phyloP scores from a whole-genome alignment of 30 jellyfish, hydroid and myxozoan genomes.

The Sanderia malayensis region DNA sequence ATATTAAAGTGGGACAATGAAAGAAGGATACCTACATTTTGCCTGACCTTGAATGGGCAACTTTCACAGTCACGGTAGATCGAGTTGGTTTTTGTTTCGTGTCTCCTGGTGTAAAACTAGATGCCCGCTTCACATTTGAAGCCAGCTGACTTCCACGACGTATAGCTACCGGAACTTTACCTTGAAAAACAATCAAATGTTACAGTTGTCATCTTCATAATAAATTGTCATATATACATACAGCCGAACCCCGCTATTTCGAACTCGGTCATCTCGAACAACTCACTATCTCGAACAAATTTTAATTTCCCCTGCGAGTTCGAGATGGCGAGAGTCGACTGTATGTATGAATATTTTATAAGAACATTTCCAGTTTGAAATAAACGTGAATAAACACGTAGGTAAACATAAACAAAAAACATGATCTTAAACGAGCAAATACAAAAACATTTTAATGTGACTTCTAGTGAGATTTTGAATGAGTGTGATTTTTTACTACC shows the following conservation, averaged over 20 bases:
- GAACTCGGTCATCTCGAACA: too few species aligned
- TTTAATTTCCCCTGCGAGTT: too few species aligned
- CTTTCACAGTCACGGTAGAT: constrained; percentile 13
- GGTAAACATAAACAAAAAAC: neutral
- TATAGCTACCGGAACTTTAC: constrained; percentile 2
- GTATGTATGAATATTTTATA: neutral
- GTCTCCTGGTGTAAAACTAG: constrained; percentile 43
- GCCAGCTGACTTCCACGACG: constrained; percentile 16
- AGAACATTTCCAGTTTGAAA: too few species aligned
- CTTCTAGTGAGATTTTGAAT: too few species aligned
- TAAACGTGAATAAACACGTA: neutral
- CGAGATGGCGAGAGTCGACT: too few species aligned
- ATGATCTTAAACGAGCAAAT: too few species aligned
- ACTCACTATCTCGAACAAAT: too few species aligned
- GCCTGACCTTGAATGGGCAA: constrained; percentile 15
- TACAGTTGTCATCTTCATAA: neutral
- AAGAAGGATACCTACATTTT: constrained; percentile 52
- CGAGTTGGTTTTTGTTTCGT: constrained; percentile 15
- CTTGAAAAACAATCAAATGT: constrained; percentile 4
- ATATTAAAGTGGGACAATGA: too few species aligned
- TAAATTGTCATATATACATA: neutral
- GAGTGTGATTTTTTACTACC: too few species aligned
- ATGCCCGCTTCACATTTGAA: constrained; percentile 26
- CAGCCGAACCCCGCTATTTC: neutral
- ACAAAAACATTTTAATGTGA: too few species aligned